phyloP scores from a whole-genome alignment of 2,888 invertebrate species.

The Papilio demoleus region DNA sequence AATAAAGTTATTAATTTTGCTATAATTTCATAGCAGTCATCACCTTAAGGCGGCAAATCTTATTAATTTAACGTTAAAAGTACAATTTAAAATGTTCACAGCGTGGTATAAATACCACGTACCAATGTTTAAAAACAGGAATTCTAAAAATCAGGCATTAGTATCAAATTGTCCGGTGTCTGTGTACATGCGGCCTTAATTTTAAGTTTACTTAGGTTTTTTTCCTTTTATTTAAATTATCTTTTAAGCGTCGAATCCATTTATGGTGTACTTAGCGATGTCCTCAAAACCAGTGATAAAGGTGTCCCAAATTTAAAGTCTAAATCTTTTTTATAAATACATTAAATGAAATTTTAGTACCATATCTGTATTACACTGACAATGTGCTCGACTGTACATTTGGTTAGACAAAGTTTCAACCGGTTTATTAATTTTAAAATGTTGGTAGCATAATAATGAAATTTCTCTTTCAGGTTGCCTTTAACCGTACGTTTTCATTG shows the following conservation, averaged over 20 bases:
- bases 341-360: too few relatives aligned
- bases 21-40: not conserved
- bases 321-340: not conserved
- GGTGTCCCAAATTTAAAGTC: not conserved
- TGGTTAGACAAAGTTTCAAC: slow-evolving; percentile 40
- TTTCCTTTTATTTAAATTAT: not conserved
- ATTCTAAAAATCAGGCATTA: too few relatives aligned
- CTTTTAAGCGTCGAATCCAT: slow-evolving; percentile 4
- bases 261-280: not conserved
- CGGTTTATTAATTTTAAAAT: slow-evolving; percentile 48
- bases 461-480: slow-evolving; percentile 48
- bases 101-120: not conserved
- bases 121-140: too few relatives aligned
- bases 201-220: slow-evolving; percentile 7
- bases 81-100: slow-evolving; percentile 13
- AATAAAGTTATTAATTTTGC: not conserved
- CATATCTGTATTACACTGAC: not conserved
- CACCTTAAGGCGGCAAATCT: not conserved
- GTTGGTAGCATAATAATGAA: slow-evolving; percentile 27
- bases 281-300: too few relatives aligned
- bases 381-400: slow-evolving; percentile 30
- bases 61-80: slow-evolving; percentile 17
- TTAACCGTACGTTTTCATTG: slow-evolving; percentile 37
- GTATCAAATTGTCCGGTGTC: not conserved
- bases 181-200: slow-evolving; percentile 16